phyloP scores from a whole-genome alignment of 2,113 vertebrate genomes.

The Tympanuchus pallidicinctus region DNA sequence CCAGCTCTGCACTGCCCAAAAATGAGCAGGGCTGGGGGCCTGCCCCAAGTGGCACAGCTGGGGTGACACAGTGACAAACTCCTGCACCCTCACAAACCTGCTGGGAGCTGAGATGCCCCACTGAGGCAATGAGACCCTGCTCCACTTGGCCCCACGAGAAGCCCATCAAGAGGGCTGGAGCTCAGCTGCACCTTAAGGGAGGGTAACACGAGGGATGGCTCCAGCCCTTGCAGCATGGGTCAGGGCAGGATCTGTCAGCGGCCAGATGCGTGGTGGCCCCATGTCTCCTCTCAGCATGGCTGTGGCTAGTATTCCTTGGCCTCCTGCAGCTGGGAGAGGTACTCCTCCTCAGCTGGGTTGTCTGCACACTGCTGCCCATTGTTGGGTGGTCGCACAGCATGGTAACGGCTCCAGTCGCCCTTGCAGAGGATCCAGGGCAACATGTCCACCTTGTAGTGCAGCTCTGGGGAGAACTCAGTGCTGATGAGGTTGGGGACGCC shows the following conservation, averaged over 20 bases:
- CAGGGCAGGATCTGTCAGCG: neutral
- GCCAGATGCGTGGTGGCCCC: neutral
- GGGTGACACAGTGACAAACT: neutral
- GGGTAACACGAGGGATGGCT: neutral
- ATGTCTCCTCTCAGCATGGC: neutral
- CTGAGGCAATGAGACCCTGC: neutral
- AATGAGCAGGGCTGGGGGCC: neutral
- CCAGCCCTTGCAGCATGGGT: neutral
- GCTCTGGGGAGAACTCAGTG: constrained; percentile 90
- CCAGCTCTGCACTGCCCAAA: neutral
- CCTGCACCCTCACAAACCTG: neutral
- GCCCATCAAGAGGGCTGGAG: neutral
- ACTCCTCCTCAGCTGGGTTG: constrained; percentile 88
- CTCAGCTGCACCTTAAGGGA: neutral
- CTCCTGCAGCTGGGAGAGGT: constrained; percentile 91
- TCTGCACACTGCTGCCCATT: constrained; percentile 84
- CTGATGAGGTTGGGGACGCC: constrained; percentile 90
- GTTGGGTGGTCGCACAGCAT: constrained; percentile 87
- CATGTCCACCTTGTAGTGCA: constrained; percentile 93
- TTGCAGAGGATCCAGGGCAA: constrained; percentile 95
- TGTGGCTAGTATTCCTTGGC: constrained; percentile 86
- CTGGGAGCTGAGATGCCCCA: neutral
- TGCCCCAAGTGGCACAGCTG: neutral
- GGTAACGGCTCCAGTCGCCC: constrained; percentile 94
- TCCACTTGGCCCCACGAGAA: neutral